Evolutionary conservation across 2,888 invertebrate genomes (phyloP), one percentile per base, ranked within the genome.

Genomic region (Folsomia candida): DNA sequence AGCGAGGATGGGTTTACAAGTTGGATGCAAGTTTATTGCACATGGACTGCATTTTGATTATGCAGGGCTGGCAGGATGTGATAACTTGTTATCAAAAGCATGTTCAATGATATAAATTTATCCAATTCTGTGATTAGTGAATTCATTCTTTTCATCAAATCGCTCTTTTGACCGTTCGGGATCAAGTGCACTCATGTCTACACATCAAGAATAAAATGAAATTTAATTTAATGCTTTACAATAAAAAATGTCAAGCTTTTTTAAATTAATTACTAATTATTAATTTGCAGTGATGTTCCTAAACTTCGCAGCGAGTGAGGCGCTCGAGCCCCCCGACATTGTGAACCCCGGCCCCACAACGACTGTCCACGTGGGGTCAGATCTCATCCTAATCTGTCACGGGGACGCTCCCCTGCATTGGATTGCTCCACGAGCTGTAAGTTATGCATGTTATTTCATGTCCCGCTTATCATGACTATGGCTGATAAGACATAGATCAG

Each of bases 341-440:
- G 20, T 64, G 28, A 47, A 28, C 22, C 18, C 51, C 24, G 24
- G 2, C 51, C 59, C 26, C 20, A 14, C 64, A 26, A 22, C 64
- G 20, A 29, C 27, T 2, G 9, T 66, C 6, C 59, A 66, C 20
- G 58, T 28, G 0, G 68, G 70, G 3, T 11, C 68, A 14, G 20
- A n/a, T 1, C 51, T 73, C 4, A 1, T 24, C 1, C 20, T 73
- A 2, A 68, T 28, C 2, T 73, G 73, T 54, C 65, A 58, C 11
- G 73, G 73, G 18, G 73, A 73, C 25, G 62, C 26, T n/a, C 70
- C 68, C n/a, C 20, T 73, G 2, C n/a, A n/a, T 1, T 73, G 73
- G 73, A 68, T 26, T 9, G 20, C 25, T 54, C 37, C 57, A 20
- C 47, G 51, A 27, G 22, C 20, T 14, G 18, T 54, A 18, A 4